Percentiles rank a stretch among this genome's conserved stretches.
Conservation (phyloP, 2,888 invertebrate species). For the Cataglyphis livida region DNA sequence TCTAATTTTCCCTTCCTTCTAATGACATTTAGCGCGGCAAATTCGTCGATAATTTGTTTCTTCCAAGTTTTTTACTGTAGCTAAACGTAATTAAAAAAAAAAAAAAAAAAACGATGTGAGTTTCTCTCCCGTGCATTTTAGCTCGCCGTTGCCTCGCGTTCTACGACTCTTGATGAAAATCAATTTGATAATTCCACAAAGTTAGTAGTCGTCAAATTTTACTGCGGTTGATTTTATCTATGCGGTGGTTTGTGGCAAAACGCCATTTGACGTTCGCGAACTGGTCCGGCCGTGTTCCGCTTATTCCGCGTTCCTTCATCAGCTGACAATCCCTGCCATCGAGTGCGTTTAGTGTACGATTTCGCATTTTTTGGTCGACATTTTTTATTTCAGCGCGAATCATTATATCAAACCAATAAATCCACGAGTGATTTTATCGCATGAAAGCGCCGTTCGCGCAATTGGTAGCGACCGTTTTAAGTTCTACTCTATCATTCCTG, state of each 20-base stretch:
- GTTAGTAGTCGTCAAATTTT: constrained; percentile 17
- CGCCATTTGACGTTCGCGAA: background rate
- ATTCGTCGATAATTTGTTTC: background rate
- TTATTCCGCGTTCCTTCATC: background rate
- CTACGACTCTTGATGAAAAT: constrained; percentile 26
- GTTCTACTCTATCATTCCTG: constrained; percentile 24
- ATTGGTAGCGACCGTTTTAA: constrained; percentile 34
- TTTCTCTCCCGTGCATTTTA: constrained; percentile 21
- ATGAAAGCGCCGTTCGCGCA: constrained; percentile 46
- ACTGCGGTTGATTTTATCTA: constrained; percentile 32
- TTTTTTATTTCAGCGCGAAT: constrained; percentile 32
- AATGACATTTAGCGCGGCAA: background rate
- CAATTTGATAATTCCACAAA: constrained; percentile 22
- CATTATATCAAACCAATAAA: constrained; percentile 57
- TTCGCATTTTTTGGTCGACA: constrained; percentile 22
- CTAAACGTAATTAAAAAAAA: background rate
- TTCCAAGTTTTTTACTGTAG: background rate
- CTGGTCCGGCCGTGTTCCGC: background rate
- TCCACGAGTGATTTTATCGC: constrained; percentile 11
- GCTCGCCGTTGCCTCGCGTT: background rate
- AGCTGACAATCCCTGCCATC: constrained; percentile 3
- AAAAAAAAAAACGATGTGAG: background rate
- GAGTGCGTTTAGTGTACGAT: background rate
- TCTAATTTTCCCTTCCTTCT: background rate
- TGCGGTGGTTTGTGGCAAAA: constrained; percentile 23